Evolutionary conservation across 2,113 vertebrate species (phyloP), one percentile per base, ranked within the genome.

Genomic region (Sterrhoptilus dennistouni): DNA sequence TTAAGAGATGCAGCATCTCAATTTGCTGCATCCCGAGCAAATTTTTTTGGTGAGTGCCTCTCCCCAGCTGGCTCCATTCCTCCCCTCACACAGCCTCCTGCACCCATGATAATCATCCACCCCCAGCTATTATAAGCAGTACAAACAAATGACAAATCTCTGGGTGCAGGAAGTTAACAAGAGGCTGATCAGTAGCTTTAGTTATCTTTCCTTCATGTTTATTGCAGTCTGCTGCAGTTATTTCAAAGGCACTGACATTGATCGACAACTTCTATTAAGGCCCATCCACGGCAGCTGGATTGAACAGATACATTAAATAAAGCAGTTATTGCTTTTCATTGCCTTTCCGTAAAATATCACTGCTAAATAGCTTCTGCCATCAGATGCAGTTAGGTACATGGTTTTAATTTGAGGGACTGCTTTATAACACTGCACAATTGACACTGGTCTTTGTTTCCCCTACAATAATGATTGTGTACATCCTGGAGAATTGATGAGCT

Each of bases 201-300:
- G 98, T 99, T 99, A 99, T 99, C 99, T 98, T 97, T 95, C 97
- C 97, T 98, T 98, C 97, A 77, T 99, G 98, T 99, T 99, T 99
- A 99, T 99, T 99, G 98, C 98, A 98, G 98, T 97, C 98, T 98
- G 99, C 97, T 97, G 96, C 97, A 97, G 98, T 98, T 99, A 98
- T 99, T 98, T 98, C 98, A 98, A 97, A 97, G 83, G 95, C 94
- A 87, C 97, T 98, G 99, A 99, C 99, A 98, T 98, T 99, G 99
- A 99, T 98, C 93, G 99, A 99, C 99, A 99, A 98, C 99, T 99
- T 98, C 99, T 99, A 99, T 99, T 99, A 99, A 98, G 98, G 98
- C 96, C 97, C 89, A 97, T 98, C 98, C 97, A 98, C 96, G 97
- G 98, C 99, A 99, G 99, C 99, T 99, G 99, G 98, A 98, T 98